Base-by-base conservation (phyloP, 1,140 invertebrate genomes). In the Charaxes varanes region DNA sequence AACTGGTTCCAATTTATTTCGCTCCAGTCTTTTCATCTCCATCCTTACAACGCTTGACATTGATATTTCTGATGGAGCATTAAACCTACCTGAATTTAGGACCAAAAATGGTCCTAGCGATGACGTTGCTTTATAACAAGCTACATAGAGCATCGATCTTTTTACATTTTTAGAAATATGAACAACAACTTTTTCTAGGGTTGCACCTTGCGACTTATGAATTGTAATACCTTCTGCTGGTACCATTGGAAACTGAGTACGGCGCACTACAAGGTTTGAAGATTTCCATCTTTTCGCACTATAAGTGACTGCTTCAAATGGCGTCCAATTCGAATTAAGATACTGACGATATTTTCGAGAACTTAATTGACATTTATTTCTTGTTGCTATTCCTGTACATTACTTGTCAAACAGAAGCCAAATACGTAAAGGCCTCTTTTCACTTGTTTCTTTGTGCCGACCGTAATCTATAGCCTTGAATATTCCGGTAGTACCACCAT, bases 131-230 rank as follows among this genome's bases (percentile, higher is more conserved):
- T 14, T 12, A 28, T 11, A 28, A 28, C 26, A 28, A 28, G 26
- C 26, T 28, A 28, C 26, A 14, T 28, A 28, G 12, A 28, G 10
- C 26, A 28, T 13, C 5, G 26, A 28, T 28, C 26, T 28, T 28
- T 28, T 12, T 13, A 28, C 12, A 13, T 12, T 28, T 13, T 28
- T 28, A 13, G 26, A 28, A 28, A 26, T 26, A 28, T 28, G 26
- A 6, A 28, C 26, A 6, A 28, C 26, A 13, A 28, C 26, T 28
- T 14, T 12, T 28, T 28, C 26, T 28, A 28, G 15, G 11, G 26
- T 28, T 1, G 12, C 10, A 14, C 26, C 26, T 14, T 28, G 26
- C 10, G 11, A 13, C 12, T 28, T 28, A 14, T 28, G 26, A 13
- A 28, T 28, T 14, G 26, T 28, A 14, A 28, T 28, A 12, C 11